Conservation (phyloP, 2,797 vertebrate genomes). For the Scolopax bukidnonensis region DNA sequence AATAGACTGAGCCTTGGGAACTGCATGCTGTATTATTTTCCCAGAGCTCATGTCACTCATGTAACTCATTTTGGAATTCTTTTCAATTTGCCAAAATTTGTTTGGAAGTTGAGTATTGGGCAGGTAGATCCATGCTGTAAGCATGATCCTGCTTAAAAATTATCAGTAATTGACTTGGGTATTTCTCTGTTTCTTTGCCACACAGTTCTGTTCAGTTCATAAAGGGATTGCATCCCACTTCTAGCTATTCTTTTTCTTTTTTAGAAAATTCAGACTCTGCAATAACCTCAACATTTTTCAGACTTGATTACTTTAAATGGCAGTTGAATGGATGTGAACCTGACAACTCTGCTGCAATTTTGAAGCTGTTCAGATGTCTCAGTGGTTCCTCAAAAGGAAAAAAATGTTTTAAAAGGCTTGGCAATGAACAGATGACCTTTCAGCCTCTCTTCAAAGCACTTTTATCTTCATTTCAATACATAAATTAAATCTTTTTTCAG, state of each 20-base stretch:
- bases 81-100: not conserved
- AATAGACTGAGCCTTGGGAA: not conserved
- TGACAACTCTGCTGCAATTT: not conserved
- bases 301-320: not conserved
- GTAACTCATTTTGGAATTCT: not conserved
- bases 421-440: not conserved
- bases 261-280: not conserved
- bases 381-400: not conserved
- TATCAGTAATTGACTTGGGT: not conserved
- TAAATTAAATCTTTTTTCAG: not conserved
- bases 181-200: not conserved
- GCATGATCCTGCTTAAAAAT: not conserved
- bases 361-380: not conserved
- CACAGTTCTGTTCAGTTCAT: not conserved
- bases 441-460: not conserved
- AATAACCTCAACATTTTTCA: not conserved
- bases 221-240: not conserved
- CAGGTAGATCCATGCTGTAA: not conserved
- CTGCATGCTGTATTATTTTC: not conserved
- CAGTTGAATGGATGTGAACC: not conserved
- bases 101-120: not conserved
- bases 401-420: not conserved
- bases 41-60: not conserved
- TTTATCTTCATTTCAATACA: not conserved
- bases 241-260: not conserved